Conservation (phyloP, 2,888 invertebrate species). For the Drosophila nigricruria region DNA sequence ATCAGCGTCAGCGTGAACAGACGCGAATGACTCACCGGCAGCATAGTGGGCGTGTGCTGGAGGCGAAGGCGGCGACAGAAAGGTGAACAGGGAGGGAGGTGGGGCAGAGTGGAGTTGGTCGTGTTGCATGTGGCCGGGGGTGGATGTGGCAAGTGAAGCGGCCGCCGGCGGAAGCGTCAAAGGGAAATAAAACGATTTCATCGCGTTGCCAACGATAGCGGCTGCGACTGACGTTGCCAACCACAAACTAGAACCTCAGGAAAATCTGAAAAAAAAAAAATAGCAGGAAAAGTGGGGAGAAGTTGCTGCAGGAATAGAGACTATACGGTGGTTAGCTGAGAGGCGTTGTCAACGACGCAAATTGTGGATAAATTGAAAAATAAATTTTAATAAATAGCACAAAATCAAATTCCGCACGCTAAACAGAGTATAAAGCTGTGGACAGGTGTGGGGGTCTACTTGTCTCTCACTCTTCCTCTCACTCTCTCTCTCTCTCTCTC, state of each 20-base stretch:
- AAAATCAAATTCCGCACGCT: conserved; percentile 68
- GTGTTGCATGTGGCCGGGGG: conserved; percentile 36
- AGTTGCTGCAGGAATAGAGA: background rate
- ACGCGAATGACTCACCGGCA: conserved; percentile 15
- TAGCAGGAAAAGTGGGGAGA: background rate
- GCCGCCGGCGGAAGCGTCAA: conserved; percentile 61
- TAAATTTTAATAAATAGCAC: conserved; percentile 71
- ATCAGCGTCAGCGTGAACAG: conserved; percentile 64
- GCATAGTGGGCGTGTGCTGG: background rate
- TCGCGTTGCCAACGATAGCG: conserved; percentile 58
- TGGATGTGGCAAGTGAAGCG: conserved; percentile 7
- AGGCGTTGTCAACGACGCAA: conserved; percentile 22
- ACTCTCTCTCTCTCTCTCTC: background rate
- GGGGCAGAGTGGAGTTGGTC: conserved; percentile 1
- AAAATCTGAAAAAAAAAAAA: background rate
- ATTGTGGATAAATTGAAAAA: conserved; percentile 74
- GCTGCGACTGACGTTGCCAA: conserved; percentile 60
- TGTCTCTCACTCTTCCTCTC: background rate
- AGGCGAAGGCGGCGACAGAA: background rate
- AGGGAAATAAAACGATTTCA: conserved; percentile 68
- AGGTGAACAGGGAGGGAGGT: background rate
- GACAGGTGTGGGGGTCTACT: background rate
- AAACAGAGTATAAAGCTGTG: conserved; percentile 20
- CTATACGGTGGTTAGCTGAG: background rate
- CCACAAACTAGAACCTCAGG: conserved; percentile 33